Evolutionary conservation across 2,888 invertebrate species (phyloP), one percentile per base, ranked within the genome.

Genomic region (Litoditis marina): DNA sequence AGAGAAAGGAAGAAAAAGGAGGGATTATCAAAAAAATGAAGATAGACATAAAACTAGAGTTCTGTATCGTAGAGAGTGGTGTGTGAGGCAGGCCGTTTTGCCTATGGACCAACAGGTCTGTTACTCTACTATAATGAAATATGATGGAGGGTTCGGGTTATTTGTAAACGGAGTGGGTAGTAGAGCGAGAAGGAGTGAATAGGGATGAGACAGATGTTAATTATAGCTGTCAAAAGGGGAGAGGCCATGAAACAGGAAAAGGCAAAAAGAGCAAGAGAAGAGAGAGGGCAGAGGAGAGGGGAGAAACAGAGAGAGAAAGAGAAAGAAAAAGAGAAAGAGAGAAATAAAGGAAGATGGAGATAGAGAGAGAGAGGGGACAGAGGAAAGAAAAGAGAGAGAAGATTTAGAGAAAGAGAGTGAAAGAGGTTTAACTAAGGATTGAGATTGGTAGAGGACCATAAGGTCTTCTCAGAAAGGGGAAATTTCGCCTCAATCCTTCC

Each of bases 181-280:
- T 8, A n/a, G 19, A 49, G 6, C 16, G 25, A 49, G 16, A 5
- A 19, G 42, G 53, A 31, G 36, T 34, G 42, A 31, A 54, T 6
- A 54, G 54, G 36, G n/a, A 34, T 44, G 39, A 31, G 54, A 46
- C 54, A 60, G 47, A 54, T 54, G 61, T 51, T 51, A 59, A 52
- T 51, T 50, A 59, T 44, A 36, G 59, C 39, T 51, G 34, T 32
- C 42, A 46, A 16, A 46, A 31, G 30, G 42, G 22, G 22, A n/a
- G 22, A 22, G 16, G 22, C n/a, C 8, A 22, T 11, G 22, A 19
- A 49, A 13, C 11, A 19, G 27, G 51, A 11, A 25, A 11, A 28
- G 27, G 25, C 25, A 50, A 50, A 28, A 50, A 28, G 27, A 25
- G 51, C n/a, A 25, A 28, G 28, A 50, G 22, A 50, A 50, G 30